Conservation (phyloP, 2,113 vertebrate species). For the Sprattus sprattus region DNA sequence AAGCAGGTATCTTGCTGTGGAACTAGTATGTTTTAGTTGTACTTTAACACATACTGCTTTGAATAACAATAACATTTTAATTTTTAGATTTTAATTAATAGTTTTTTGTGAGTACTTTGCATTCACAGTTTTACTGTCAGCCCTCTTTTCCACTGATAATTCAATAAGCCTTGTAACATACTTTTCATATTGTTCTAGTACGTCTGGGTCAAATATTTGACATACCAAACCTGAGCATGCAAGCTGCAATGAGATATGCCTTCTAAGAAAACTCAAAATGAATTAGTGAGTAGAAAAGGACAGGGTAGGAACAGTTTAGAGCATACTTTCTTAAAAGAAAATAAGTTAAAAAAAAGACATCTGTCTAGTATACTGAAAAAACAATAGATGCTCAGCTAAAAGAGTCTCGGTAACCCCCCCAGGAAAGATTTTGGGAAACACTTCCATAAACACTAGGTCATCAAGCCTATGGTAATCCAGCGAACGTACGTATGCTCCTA, state of each 20-base stretch:
- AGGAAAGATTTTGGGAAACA: background rate
- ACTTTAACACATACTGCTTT: background rate
- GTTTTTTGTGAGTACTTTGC: background rate
- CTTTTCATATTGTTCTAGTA: background rate
- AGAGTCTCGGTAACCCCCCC: background rate
- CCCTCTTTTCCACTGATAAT: background rate
- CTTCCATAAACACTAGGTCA: background rate
- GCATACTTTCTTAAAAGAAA: background rate
- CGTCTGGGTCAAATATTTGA: background rate
- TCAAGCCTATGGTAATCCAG: background rate
- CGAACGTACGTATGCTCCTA: background rate
- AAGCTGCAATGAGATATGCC: background rate
- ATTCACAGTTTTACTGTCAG: background rate
- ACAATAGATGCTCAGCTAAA: background rate
- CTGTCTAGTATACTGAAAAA: background rate
- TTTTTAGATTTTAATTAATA: too few species aligned
- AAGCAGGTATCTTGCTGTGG: background rate
- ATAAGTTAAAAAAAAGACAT: background rate
- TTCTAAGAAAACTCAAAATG: background rate
- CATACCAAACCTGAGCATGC: background rate
- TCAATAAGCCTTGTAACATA: background rate
- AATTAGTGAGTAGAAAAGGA: background rate
- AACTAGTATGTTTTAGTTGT: background rate
- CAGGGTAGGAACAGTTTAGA: background rate
- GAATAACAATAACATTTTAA: too few species aligned